phyloP scores from a whole-genome alignment of 2,113 vertebrate genomes.

The Pampusana beccarii region DNA sequence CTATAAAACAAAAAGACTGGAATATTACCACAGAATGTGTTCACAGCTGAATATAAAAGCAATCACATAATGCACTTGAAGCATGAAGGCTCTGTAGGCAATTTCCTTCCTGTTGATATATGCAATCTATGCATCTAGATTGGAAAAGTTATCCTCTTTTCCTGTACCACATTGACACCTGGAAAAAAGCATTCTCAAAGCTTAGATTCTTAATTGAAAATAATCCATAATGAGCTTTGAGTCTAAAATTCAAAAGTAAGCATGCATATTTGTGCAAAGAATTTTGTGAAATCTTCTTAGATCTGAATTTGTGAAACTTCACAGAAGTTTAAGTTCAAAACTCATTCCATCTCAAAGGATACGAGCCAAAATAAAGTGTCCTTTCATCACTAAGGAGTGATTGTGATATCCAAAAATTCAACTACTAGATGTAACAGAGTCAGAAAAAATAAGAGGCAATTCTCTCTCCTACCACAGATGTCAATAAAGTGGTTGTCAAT shows the following conservation, averaged over 20 bases:
- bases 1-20: not conserved
- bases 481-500: not conserved
- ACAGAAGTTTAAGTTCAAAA: not conserved
- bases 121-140: not conserved
- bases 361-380: not conserved
- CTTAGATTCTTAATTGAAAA: not conserved
- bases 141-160: not conserved
- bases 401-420: not conserved
- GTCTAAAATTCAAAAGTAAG: not conserved
- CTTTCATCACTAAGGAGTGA: not conserved
- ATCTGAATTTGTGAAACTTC: not conserved
- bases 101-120: not conserved
- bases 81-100: not conserved
- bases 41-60: not conserved
- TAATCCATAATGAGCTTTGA: not conserved
- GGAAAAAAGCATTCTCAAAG: not conserved
- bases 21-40: not conserved
- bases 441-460: not conserved
- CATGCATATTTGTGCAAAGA: not conserved
- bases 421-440: not conserved
- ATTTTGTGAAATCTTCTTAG: not conserved
- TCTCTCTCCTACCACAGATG: not conserved
- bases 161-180: not conserved
- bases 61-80: slow-evolving; percentile 15
- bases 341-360: not conserved